These are phyloP conservation scores for Pseudococcus jackbeardsleyi DNA, from an alignment of 2,888 invertebrate species.

Conservation along the genomic window DNA sequence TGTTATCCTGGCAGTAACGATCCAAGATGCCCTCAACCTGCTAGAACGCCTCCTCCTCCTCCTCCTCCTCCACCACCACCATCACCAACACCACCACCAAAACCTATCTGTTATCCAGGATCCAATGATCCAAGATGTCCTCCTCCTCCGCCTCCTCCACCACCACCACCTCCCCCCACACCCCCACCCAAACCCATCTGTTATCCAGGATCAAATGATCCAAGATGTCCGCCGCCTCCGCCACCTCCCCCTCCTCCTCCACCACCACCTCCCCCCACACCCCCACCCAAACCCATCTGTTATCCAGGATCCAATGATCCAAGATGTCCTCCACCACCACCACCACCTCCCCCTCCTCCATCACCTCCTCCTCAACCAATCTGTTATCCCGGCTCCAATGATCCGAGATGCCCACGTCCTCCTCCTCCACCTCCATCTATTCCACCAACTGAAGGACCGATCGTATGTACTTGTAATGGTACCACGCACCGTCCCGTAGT, in stretches of 20 bases:
- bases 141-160: conserved; percentile 66
- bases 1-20: conserved; percentile 72
- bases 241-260: conserved; percentile 67
- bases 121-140: conserved; percentile 67
- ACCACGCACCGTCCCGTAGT: conserved; percentile 65
- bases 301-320: conserved; percentile 69
- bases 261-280: conserved; percentile 68
- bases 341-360: conserved; percentile 61
- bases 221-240: conserved; percentile 68
- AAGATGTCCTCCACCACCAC: conserved; percentile 66
- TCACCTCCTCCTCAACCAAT: conserved; percentile 66
- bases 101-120: conserved; percentile 69
- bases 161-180: conserved; percentile 60
- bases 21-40: conserved; percentile 68
- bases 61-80: conserved; percentile 67
- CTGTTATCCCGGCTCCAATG: conserved; percentile 67
- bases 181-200: conserved; percentile 67
- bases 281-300: conserved; percentile 67
- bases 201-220: conserved; percentile 67
- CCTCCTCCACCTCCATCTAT: conserved; percentile 67
- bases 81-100: conserved; percentile 66
- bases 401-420: conserved; percentile 68
- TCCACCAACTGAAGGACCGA: conserved; percentile 69
- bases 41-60: conserved; percentile 66
- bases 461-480: conserved; percentile 66